Base-by-base conservation (phyloP, 1,140 invertebrate species). In the Plodia interpunctella region DNA sequence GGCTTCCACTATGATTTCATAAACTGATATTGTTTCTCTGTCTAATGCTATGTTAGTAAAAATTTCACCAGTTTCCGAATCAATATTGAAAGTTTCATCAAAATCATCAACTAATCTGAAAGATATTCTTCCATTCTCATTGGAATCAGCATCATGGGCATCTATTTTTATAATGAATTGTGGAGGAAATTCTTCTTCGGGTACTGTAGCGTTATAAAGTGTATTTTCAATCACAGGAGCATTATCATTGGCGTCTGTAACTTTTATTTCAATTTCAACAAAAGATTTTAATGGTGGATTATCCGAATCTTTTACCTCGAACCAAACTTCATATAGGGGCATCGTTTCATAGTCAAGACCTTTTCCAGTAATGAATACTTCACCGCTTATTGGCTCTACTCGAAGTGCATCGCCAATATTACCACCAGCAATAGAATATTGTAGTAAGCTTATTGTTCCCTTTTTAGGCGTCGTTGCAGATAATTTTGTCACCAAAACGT, bases 201-300 rank as follows among this genome's bases (percentile, higher is more conserved):
- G 70, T 4, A 98, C 92, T 1, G 94, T 93, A 2, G 96, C 93
- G 71, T 97, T 96, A 79, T 98, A 99, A 9, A 97, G 89, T 0
- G 91, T 79, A 32, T 92, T 92, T 68, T 95, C 94, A 80, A 98
- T 97, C 0, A 95, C 87, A 0, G 97, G 98, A 0, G 94, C 83
- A 88, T 98, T 98, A 75, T 99, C 97, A 84, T 99, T 99, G 5
- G 94, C 93, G 82, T 98, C 97, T 0, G 95, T 95, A 0, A 99
- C 95, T 78, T 96, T 96, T 18, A 98, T 94, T 49, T 94, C 90
- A 5, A 98, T 80, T 70, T 95, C 92, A 60, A 94, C 91, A 11
- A 95, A 95, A 54, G 93, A 96, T 59, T 95, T 91, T 15, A 98
- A 81, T 0, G 95, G 92, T 5, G 96, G 96, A 51, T 92, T 92